A percentile compares a stretch with the other conserved stretches of the same genome.
These are phyloP conservation scores for Adela reaumurella DNA, from an alignment of 2,888 invertebrate species.

Conservation along the genomic window DNA sequence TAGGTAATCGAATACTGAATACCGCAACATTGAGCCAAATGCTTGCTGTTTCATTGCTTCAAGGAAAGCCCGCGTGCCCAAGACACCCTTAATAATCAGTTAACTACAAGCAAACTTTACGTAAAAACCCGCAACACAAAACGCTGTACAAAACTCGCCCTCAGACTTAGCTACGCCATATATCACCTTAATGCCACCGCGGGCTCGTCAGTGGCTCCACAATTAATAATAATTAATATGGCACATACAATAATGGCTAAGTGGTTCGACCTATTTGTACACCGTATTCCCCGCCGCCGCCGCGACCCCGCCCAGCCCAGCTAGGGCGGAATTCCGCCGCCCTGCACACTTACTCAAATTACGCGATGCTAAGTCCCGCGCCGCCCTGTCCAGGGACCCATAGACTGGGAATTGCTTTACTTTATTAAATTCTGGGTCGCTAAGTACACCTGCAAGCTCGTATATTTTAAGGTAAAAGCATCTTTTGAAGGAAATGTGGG, in stretches of 20 bases:
- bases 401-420: not conserved
- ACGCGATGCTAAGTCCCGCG: not conserved
- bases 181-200: not conserved
- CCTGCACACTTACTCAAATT: constrained; percentile 4
- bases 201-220: constrained; percentile 16
- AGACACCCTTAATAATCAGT: too few species aligned
- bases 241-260: constrained; percentile 34
- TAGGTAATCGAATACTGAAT: too few species aligned
- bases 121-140: too few species aligned
- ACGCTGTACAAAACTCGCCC: too few species aligned
- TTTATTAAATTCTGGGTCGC: not conserved
- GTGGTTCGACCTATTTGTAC: constrained; percentile 33
- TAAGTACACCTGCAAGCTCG: not conserved
- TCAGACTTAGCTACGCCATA: not conserved
- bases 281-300: not conserved
- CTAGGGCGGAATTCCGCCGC: constrained; percentile 23
- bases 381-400: not conserved
- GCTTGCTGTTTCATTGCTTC: too few species aligned
- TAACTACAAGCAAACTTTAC: too few species aligned
- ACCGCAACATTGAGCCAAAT: too few species aligned
- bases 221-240: constrained; percentile 47
- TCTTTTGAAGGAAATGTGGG: too few species aligned
- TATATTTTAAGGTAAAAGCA: too few species aligned
- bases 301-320: too few species aligned
- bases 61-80: too few species aligned